These are phyloP conservation scores for Psylliodes chrysocephalus DNA, from an alignment of 2,888 invertebrate species.

Conservation along the genomic window DNA sequence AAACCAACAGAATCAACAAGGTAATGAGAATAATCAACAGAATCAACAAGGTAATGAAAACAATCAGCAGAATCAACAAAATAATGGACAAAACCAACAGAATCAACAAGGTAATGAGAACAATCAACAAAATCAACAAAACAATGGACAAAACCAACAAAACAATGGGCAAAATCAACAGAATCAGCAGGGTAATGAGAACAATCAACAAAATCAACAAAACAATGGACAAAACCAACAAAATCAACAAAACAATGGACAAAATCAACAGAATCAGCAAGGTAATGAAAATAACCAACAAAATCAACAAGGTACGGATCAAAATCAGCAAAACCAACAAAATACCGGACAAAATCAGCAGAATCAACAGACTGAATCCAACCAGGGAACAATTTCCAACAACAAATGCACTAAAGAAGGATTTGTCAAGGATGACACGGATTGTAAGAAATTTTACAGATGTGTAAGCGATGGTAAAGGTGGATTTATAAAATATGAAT, in stretches of 20 bases:
- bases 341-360: conserved; percentile 24
- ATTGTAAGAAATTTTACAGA: conserved; percentile 81
- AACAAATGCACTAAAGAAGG: conserved; percentile 72
- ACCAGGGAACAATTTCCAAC: not conserved
- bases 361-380: conserved; percentile 29
- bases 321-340: conserved; percentile 14
- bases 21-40: conserved; percentile 2
- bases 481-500: conserved; percentile 74
- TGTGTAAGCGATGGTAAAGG: conserved; percentile 75
- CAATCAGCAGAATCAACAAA: too few species aligned
- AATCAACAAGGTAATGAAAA: conserved; percentile 34
- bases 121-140: conserved; percentile 24
- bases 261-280: conserved; percentile 18
- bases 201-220: conserved; percentile 7
- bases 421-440: conserved; percentile 74
- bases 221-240: conserved; percentile 14
- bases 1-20: conserved; percentile 37
- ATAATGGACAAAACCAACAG: conserved; percentile 29
- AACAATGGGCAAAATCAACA: conserved; percentile 22
- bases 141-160: conserved; percentile 36
- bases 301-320: too few species aligned
- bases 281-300: conserved; percentile 29
- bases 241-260: conserved; percentile 7
- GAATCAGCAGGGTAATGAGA: conserved; percentile 34
- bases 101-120: conserved; percentile 36